phyloP scores from a whole-genome alignment of 2,888 invertebrate genomes.

The Crematogaster levior region DNA sequence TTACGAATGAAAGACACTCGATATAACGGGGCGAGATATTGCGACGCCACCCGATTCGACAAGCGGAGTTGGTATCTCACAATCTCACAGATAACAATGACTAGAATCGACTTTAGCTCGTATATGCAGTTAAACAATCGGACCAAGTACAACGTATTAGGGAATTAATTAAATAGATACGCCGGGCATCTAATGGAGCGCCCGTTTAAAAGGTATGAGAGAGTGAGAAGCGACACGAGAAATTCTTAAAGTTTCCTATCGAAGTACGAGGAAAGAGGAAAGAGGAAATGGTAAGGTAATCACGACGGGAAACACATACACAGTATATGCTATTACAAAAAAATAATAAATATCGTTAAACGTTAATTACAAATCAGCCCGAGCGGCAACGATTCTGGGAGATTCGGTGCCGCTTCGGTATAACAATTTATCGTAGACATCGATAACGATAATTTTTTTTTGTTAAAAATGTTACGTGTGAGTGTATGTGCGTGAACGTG shows the following conservation, averaged over 20 bases:
- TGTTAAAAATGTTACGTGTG: constrained; percentile 28
- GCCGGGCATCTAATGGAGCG: constrained; percentile 17
- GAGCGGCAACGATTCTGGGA: constrained; percentile 29
- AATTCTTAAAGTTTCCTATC: constrained; percentile 57
- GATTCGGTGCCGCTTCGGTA: constrained; percentile 39
- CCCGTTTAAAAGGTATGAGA: constrained; percentile 48
- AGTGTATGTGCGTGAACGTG: neutral
- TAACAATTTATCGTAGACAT: constrained; percentile 71
- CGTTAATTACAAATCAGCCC: constrained; percentile 64
- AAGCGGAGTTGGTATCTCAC: constrained; percentile 20
- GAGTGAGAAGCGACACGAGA: constrained; percentile 56
- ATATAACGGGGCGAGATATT: constrained; percentile 19
- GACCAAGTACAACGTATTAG: constrained; percentile 71
- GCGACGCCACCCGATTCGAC: constrained; percentile 10
- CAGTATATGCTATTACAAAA: constrained; percentile 69
- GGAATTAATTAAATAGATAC: constrained; percentile 63
- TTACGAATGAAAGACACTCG: neutral
- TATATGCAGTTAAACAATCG: constrained; percentile 82
- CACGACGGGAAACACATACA: constrained; percentile 72
- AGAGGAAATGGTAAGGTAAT: constrained; percentile 55
- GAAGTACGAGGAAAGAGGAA: constrained; percentile 54
- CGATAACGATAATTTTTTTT: constrained; percentile 68
- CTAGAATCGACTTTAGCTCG: constrained; percentile 71
- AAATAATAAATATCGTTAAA: constrained; percentile 73
- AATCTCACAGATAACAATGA: constrained; percentile 64